These are phyloP conservation scores for Acrobasis suavella DNA, from an alignment of 2,888 invertebrate species.

Conservation along the genomic window DNA sequence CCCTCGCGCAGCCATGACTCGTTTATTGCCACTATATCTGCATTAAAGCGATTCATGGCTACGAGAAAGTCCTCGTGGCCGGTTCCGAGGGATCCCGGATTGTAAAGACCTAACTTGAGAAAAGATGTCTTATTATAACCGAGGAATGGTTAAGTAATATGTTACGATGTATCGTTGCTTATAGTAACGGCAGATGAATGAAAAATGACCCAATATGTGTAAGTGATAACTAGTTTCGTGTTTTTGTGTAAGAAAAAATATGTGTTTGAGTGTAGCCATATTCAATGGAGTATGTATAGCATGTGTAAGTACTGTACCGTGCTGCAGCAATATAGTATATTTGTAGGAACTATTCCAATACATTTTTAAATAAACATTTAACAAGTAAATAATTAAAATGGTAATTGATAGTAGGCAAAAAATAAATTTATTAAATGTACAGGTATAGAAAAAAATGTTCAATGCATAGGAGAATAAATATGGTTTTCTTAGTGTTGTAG, in stretches of 20 bases:
- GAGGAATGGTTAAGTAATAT: background rate
- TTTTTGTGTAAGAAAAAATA: background rate
- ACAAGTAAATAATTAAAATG: background rate
- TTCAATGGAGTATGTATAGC: background rate
- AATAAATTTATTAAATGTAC: background rate
- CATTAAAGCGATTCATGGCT: slow-evolving; percentile 8
- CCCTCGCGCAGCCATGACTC: slow-evolving; percentile 8
- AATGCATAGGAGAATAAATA: too few species aligned
- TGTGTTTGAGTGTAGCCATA: background rate
- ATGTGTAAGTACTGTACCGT: background rate
- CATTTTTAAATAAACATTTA: background rate
- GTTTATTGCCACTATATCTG: slow-evolving; percentile 1
- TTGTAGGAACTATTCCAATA: background rate
- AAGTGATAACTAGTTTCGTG: background rate
- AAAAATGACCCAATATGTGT: background rate
- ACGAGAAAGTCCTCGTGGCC: background rate
- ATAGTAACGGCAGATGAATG: background rate
- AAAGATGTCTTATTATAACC: slow-evolving; percentile 12
- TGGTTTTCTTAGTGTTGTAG: too few species aligned
- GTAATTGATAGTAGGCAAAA: background rate
- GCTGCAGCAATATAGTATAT: background rate
- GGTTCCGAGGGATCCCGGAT: background rate
- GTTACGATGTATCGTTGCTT: background rate
- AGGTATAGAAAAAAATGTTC: background rate
- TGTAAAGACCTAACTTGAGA: slow-evolving; percentile 9